phyloP scores from a whole-genome alignment of 1,140 invertebrate genomes.

The Lasaia peninsularis region DNA sequence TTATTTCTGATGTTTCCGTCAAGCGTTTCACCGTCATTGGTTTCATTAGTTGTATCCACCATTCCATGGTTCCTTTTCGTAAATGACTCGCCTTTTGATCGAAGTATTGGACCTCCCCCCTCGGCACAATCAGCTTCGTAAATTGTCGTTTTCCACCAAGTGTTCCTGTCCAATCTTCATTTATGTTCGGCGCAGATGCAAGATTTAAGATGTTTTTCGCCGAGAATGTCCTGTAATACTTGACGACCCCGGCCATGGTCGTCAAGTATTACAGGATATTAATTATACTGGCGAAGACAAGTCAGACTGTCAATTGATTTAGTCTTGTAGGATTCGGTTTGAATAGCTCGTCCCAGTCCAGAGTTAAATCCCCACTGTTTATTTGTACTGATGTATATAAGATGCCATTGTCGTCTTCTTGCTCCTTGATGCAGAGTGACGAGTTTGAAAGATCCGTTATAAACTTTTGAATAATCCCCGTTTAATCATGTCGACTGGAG shows the following conservation, averaged over 20 bases:
- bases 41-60: too few species aligned
- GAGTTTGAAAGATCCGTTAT: constrained; percentile 17
- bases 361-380: constrained; percentile 21
- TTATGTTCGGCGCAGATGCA: constrained; percentile 15
- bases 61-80: constrained; percentile 5
- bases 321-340: constrained; percentile 18
- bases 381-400: constrained; percentile 12
- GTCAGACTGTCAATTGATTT: constrained; percentile 13
- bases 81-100: constrained; percentile 20
- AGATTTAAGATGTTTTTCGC: constrained; percentile 18
- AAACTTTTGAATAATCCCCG: constrained; percentile 5
- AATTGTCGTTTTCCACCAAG: constrained; percentile 2
- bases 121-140: constrained; percentile 20
- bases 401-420: constrained; percentile 8
- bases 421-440: constrained; percentile 11
- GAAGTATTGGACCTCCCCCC: constrained; percentile 20
- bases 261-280: too few species aligned
- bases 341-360: constrained; percentile 21
- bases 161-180: background rate
- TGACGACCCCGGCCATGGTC: constrained; percentile 1
- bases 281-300: constrained; percentile 22
- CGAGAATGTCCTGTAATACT: too few species aligned
- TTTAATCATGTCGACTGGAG: too few species aligned
- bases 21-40: background rate
- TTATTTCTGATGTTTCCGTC: background rate